Evolutionary conservation across 2,888 invertebrate genomes (phyloP), one percentile per base, ranked within the genome.

Genomic region (Augiades crinisus): DNA sequence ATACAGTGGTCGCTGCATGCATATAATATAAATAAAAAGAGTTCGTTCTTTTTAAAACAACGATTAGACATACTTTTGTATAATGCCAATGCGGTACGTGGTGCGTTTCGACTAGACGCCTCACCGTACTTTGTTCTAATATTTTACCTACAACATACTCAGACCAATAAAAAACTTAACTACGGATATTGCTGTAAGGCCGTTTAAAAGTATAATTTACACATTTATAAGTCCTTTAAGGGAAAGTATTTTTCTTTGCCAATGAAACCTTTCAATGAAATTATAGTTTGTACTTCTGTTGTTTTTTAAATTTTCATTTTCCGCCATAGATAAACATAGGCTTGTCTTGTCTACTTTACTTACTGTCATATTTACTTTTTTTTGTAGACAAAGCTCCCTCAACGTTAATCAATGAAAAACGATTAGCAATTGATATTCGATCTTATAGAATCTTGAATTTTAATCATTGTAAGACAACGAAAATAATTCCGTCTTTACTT

Each of bases 1-100:
- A 78, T 63, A 78, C 72, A 64, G 64, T 67, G 70, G 60, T 63
- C 62, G 65, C 72, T 79, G 75, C 74, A 81, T 78, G 76, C 70
- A 75, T 72, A 76, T 75, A 76, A 17, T 49, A 38, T 46, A 36
- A 36, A 43, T 43, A 36, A 37, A 50, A 43, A 36, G 14, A 40
- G 34, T 38, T 43, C 60, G 60, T 43, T 57, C 58, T 51, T 63
- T 46, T 40, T 40, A 47, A 56, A 58, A 27, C 43, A 43, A 34
- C 36, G 27, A 50, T 50, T 50, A 13, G 50, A 36, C 43, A 50
- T 50, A 50, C 50, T 50, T 50, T 43, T 50, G 27, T 50, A 50
- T 43, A 50, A 50, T 43, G 27, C 41, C 24, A 50, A 50, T 36
- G 36, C 6, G 2, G 33, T 14, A 40, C 40, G 47, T 24, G 38